These are phyloP conservation scores for Xiphias gladius DNA, from an alignment of 2,113 vertebrate species.

Conservation along the genomic window DNA sequence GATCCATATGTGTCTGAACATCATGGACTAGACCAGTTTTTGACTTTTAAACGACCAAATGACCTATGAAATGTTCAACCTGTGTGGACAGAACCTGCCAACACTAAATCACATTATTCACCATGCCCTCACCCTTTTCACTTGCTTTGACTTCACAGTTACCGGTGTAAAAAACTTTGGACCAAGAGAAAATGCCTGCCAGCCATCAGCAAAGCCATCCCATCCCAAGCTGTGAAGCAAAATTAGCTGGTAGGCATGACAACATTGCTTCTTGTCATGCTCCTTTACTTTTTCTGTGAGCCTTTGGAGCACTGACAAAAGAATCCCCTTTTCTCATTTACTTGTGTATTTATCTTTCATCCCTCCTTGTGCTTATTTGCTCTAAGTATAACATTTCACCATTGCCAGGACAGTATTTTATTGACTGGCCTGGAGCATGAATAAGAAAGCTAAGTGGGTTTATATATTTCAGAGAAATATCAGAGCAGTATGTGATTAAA, in stretches of 20 bases:
- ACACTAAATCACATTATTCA: not conserved
- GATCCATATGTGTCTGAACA: not conserved
- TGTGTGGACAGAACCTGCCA: constrained; percentile 29
- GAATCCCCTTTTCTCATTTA: not conserved
- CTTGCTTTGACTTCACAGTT: constrained; percentile 28
- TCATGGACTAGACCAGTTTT: not conserved
- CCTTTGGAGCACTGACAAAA: constrained; percentile 13
- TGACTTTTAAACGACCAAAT: constrained; percentile 32
- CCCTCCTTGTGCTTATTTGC: not conserved
- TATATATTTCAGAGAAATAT: constrained; percentile 6
- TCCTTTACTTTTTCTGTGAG: not conserved
- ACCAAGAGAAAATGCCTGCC: constrained; percentile 46
- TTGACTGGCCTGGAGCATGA: not conserved
- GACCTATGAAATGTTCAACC: not conserved
- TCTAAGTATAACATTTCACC: not conserved
- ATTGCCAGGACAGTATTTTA: constrained; percentile 8
- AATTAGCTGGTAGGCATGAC: constrained; percentile 47
- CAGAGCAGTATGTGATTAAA: not conserved
- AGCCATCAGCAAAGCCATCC: constrained; percentile 38
- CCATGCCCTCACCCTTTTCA: not conserved
- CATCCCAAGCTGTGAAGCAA: constrained; percentile 56
- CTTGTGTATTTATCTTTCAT: not conserved
- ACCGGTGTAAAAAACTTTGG: constrained; percentile 42
- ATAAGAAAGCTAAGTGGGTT: not conserved
- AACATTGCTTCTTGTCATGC: constrained; percentile 45